Evolutionary conservation across 2,113 vertebrate species (phyloP).

Genomic region (Marmota monax): DNA sequence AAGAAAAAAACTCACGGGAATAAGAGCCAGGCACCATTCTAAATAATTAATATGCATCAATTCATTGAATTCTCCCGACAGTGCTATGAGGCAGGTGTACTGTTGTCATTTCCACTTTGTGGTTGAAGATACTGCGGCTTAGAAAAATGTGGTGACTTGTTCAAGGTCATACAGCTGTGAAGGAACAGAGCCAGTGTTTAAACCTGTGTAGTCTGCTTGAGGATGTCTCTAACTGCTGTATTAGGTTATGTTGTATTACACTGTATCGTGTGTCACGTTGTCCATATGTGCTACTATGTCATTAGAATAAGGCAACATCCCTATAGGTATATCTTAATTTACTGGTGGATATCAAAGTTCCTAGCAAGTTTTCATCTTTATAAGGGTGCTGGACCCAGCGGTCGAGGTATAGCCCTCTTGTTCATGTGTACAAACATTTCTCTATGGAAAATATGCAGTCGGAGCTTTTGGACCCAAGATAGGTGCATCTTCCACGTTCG

Average conservation of each 20-base stretch:
- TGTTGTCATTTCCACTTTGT: neutral
- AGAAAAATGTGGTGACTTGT: neutral
- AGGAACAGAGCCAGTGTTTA: conserved; percentile 7
- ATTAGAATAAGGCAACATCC: neutral
- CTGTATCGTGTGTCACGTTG: neutral
- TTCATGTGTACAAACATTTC: neutral
- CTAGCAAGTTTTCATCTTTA: neutral
- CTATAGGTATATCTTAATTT: neutral
- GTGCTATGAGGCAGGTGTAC: neutral
- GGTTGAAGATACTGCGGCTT: conserved; percentile 19
- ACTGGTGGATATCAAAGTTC: neutral
- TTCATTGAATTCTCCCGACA: neutral
- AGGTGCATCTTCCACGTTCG: neutral
- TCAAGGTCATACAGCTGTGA: neutral
- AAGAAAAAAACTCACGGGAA: neutral
- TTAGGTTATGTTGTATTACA: neutral
- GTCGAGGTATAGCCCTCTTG: neutral
- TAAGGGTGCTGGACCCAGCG: neutral
- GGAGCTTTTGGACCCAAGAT: neutral
- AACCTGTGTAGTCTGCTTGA: neutral
- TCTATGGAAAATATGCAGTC: neutral
- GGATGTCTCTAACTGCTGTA: neutral
- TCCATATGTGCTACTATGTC: neutral
- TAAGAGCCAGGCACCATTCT: neutral
- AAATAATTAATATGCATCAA: neutral